Base-by-base conservation (phyloP, 2,888 invertebrate genomes). In the Lymantria monacha region DNA sequence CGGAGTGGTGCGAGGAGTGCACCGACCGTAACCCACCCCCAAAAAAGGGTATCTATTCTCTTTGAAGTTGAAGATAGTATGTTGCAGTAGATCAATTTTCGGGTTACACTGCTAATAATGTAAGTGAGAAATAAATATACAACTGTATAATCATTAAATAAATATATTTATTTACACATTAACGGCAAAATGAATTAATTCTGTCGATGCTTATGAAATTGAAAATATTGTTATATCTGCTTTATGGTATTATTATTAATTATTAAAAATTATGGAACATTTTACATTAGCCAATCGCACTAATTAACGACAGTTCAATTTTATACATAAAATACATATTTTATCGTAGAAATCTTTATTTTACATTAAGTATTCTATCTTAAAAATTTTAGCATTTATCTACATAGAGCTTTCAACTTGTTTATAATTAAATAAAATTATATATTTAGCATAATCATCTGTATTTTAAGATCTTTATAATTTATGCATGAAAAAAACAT, bases 151-250 rank as follows among this genome's bases (percentile, higher is more conserved):
- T 88, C 81, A 79, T 90, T 88, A 90, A 90, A 91, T 91, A 91
- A 90, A 91, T 89, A 90, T 91, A 88, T 89, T 90, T 91, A 91
- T 91, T 87, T 91, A 91, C 90, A 91, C 46, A 72, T 74, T 83
- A 89, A 89, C 87, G 79, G 77, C 79, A 74, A 86, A 86, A 81
- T 81, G 74, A 87, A 85, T 80, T 74, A 76, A 79, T 71, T 83
- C 77, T 76, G 85, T 89, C 85, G 86, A 87, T 89, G 86, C 85
- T 79, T 71, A 76, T 70, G 79, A 83, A 78, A 61, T 74, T 73
- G 60, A 61, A 78, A 76, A 72, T 70, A 73, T 69, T 73, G 58
- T 66, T 72, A 71, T 72, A 70, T 72, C 51, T 48, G 57, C 51
- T 57, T 47, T 54, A 49, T 30, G 48, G 48, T 52, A 46, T n/a